Conservation (phyloP, 2,113 vertebrate species). For the Furnarius figulus region DNA sequence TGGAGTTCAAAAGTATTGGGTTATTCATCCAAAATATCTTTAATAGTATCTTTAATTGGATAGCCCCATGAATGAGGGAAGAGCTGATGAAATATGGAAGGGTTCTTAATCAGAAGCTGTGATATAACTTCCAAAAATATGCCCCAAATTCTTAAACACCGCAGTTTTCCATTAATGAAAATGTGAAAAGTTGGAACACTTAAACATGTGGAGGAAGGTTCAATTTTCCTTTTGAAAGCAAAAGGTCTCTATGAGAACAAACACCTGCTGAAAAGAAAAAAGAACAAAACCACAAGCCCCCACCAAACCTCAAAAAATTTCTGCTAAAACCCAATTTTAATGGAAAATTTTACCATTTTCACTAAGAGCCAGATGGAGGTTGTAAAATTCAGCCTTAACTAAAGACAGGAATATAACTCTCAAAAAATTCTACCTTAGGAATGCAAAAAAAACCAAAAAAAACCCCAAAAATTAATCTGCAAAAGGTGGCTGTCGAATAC, state of each 20-base stretch:
- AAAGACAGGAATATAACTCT: background rate
- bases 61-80: background rate
- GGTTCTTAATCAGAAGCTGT: background rate
- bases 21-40: background rate
- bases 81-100: background rate
- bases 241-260: background rate
- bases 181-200: background rate
- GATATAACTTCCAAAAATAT: background rate
- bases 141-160: background rate
- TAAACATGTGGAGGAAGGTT: background rate
- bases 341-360: background rate
- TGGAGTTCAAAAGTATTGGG: background rate
- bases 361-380: background rate
- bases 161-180: background rate
- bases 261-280: background rate
- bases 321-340: background rate
- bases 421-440: background rate
- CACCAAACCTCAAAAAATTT: background rate
- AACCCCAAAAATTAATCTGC: background rate
- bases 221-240: background rate
- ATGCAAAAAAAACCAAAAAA: background rate
- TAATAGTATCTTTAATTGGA: background rate
- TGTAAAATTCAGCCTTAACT: background rate
- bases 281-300: rapidly evolving
- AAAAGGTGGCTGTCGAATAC: background rate